phyloP scores from a whole-genome alignment of 2,797 vertebrate genomes.

The Varecia variegata region DNA sequence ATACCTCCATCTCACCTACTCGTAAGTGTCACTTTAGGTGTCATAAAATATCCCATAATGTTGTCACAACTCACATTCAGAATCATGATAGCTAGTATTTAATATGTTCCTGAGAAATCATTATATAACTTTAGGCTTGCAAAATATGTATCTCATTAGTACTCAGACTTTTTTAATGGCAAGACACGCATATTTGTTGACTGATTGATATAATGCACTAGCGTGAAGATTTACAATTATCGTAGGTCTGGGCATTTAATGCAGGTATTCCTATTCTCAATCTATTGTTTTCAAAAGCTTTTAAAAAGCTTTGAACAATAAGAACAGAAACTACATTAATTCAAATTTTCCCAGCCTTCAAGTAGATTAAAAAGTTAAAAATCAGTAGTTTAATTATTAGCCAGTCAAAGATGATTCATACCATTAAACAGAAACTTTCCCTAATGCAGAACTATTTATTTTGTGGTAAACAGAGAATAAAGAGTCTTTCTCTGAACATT shows the following conservation, averaged over 20 bases:
- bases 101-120: slow-evolving; percentile 9
- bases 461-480: not conserved
- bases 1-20: not conserved
- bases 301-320: not conserved
- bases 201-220: not conserved
- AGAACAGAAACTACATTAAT: not conserved
- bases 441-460: not conserved
- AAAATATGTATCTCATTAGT: not conserved
- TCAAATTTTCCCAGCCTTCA: not conserved
- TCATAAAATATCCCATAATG: not conserved
- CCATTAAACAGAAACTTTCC: not conserved
- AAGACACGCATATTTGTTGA: not conserved
- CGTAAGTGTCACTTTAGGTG: not conserved
- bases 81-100: not conserved
- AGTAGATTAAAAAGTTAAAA: slow-evolving; percentile 10
- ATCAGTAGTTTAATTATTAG: not conserved
- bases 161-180: not conserved
- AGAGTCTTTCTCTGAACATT: not conserved
- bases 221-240: not conserved
- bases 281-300: not conserved
- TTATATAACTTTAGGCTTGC: not conserved
- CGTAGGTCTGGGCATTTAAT: not conserved
- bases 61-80: not conserved
- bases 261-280: not conserved
- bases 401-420: not conserved